Percentiles rank a stretch among this genome's conserved stretches.
These are phyloP conservation scores for Leptoclinus maculatus DNA, from an alignment of 2,797 vertebrate genomes.

Conservation along the genomic window DNA sequence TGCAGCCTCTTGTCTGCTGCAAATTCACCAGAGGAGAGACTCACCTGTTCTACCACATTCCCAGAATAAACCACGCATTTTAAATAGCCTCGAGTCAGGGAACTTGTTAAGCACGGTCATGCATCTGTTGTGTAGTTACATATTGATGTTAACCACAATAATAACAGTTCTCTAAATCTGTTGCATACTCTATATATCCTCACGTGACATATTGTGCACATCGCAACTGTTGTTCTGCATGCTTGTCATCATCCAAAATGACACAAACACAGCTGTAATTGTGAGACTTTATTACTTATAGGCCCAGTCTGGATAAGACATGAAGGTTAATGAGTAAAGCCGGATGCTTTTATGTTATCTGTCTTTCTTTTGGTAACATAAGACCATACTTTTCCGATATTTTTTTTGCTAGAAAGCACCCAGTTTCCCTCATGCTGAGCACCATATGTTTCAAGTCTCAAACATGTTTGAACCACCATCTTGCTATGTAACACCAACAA, in stretches of 20 bases:
- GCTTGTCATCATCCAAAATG: neutral
- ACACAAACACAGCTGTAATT: neutral
- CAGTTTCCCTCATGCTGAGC: neutral
- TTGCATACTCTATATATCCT: neutral
- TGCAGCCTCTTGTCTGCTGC: too few relatives aligned
- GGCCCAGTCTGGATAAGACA: too few relatives aligned
- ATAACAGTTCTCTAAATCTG: neutral
- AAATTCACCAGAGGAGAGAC: neutral
- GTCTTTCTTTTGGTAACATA: neutral
- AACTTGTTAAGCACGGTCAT: neutral
- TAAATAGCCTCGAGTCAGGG: neutral
- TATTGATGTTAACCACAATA: neutral
- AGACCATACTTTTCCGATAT: neutral
- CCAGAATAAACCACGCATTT: neutral
- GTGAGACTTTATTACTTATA: too few relatives aligned
- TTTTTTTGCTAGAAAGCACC: neutral
- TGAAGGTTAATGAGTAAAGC: neutral
- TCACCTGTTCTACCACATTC: neutral
- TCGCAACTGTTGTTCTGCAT: neutral
- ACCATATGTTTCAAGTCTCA: neutral
- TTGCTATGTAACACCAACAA: neutral
- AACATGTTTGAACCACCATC: neutral
- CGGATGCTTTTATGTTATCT: neutral
- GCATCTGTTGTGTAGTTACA: neutral
- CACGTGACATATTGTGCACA: neutral